Evolutionary conservation across 2,797 vertebrate species (phyloP).

Genomic region (Danio albolineatus): DNA sequence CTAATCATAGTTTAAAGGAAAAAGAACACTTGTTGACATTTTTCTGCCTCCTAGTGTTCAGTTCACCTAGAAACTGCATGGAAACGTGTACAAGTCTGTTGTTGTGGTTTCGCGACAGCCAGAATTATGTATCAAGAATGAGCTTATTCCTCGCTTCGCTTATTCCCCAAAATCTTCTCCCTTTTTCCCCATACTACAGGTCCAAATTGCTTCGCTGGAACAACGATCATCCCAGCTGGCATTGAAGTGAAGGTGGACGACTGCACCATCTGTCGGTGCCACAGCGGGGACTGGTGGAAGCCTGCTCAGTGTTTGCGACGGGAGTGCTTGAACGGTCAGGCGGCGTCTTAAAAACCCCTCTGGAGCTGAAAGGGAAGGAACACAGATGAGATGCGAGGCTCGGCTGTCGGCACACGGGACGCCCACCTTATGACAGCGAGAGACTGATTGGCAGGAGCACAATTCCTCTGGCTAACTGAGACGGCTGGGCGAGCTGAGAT

Average conservation of each 20-base stretch:
- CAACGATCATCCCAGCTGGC: slow-evolving; percentile 98
- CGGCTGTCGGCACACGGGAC: slow-evolving; percentile 59
- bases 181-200: slow-evolving; percentile 80
- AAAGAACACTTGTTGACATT: too few species aligned
- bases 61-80: too few species aligned
- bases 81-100: too few species aligned
- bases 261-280: slow-evolving; percentile 99
- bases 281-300: slow-evolving; percentile 99
- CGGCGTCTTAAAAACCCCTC: slow-evolving; percentile 83
- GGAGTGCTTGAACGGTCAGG: slow-evolving; percentile 96
- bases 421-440: slow-evolving; percentile 70
- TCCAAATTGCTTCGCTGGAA: slow-evolving; percentile 99
- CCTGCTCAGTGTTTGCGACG: slow-evolving; percentile 97
- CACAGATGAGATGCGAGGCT: slow-evolving; percentile 53
- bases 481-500: slow-evolving; percentile 58
- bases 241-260: slow-evolving; percentile 99
- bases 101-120: too few species aligned
- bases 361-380: slow-evolving; percentile 50
- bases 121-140: too few species aligned
- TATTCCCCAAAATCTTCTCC: slow-evolving; percentile 16
- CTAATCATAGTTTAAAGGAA: too few species aligned
- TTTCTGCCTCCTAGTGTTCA: too few species aligned
- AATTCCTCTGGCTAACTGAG: slow-evolving; percentile 74
- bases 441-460: slow-evolving; percentile 81
- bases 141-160: neutral